These are phyloP conservation scores for Phlogophora meticulosa DNA, from an alignment of 2,888 invertebrate genomes.

Conservation along the genomic window DNA sequence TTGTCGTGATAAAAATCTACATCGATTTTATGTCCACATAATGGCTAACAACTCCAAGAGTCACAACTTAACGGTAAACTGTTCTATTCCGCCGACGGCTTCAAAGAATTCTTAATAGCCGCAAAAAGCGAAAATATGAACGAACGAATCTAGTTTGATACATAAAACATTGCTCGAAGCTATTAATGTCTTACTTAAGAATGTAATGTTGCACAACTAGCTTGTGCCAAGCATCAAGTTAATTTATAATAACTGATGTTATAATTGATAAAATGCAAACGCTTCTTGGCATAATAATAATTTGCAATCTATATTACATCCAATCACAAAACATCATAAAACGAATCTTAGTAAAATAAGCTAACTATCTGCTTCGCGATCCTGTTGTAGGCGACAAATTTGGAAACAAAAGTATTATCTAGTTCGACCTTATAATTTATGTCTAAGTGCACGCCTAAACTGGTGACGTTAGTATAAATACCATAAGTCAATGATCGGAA, in stretches of 20 bases:
- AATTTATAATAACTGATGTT: slow-evolving; percentile 35
- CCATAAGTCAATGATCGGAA: slow-evolving; percentile 71
- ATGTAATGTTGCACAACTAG: slow-evolving; percentile 47
- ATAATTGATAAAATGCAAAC: slow-evolving; percentile 37
- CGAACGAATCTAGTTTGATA: slow-evolving; percentile 59
- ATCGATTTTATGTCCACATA: slow-evolving; percentile 45
- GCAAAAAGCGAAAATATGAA: slow-evolving; percentile 64
- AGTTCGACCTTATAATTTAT: slow-evolving; percentile 39
- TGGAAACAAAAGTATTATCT: slow-evolving; percentile 26
- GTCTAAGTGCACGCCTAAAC: slow-evolving; percentile 56
- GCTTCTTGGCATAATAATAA: slow-evolving; percentile 7
- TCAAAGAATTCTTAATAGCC: slow-evolving; percentile 61
- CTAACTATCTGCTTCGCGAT: slow-evolving; percentile 11
- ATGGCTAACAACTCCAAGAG: slow-evolving; percentile 14
- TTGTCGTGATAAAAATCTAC: slow-evolving; percentile 63
- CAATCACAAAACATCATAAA: slow-evolving; percentile 17
- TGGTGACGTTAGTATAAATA: slow-evolving; percentile 64
- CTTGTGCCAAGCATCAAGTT: slow-evolving; percentile 23
- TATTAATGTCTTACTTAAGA: slow-evolving; percentile 67
- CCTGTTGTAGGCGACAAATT: slow-evolving; percentile 36
- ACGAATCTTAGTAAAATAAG: slow-evolving; percentile 9
- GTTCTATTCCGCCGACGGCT: slow-evolving; percentile 31
- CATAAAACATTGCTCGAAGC: slow-evolving; percentile 56
- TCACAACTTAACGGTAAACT: slow-evolving; percentile 35
- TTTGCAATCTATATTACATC: slow-evolving; percentile 6